phyloP scores from a whole-genome alignment of 2,888 invertebrate species.

The Diplazon laetatorius region DNA sequence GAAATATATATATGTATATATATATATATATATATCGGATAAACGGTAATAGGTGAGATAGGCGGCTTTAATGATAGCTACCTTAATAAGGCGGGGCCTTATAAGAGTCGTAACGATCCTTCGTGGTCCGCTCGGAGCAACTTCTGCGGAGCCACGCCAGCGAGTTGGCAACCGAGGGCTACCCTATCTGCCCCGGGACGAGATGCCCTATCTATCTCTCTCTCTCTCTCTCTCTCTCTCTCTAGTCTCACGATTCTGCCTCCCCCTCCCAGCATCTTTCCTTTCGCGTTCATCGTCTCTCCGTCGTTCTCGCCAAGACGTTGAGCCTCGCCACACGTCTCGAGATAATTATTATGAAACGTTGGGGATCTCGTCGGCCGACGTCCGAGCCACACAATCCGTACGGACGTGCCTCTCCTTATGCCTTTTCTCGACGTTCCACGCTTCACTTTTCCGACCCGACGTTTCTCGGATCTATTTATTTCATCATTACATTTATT shows the following conservation, averaged over 20 bases:
- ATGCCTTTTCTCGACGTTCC: conserved; percentile 53
- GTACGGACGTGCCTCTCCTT: conserved; percentile 75
- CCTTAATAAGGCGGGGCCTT: conserved; percentile 78
- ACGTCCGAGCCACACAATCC: conserved; percentile 69
- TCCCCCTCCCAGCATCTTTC: too few relatives aligned
- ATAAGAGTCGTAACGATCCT: conserved; percentile 71
- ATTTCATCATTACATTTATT: conserved; percentile 7
- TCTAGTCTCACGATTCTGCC: conserved; percentile 16
- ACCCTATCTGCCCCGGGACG: conserved; percentile 57
- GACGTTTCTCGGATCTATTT: neutral
- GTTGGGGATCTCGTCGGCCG: conserved; percentile 65
- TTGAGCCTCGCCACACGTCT: conserved; percentile 31
- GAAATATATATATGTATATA: conserved; percentile 51
- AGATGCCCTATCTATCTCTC: conserved; percentile 38
- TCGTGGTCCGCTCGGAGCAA: conserved; percentile 65
- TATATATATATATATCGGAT: conserved; percentile 64
- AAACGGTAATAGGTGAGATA: conserved; percentile 77
- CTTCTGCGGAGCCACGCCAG: conserved; percentile 55
- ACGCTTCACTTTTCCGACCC: conserved; percentile 4
- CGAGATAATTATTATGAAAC: conserved; percentile 77
- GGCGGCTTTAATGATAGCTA: conserved; percentile 78
- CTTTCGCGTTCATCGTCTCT: too few relatives aligned
- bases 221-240: conserved; percentile 11
- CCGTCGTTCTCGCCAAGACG: too few relatives aligned
- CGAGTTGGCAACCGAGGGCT: conserved; percentile 39